phyloP scores from a whole-genome alignment of 2,888 invertebrate genomes.

The Ormyrus thymus region DNA sequence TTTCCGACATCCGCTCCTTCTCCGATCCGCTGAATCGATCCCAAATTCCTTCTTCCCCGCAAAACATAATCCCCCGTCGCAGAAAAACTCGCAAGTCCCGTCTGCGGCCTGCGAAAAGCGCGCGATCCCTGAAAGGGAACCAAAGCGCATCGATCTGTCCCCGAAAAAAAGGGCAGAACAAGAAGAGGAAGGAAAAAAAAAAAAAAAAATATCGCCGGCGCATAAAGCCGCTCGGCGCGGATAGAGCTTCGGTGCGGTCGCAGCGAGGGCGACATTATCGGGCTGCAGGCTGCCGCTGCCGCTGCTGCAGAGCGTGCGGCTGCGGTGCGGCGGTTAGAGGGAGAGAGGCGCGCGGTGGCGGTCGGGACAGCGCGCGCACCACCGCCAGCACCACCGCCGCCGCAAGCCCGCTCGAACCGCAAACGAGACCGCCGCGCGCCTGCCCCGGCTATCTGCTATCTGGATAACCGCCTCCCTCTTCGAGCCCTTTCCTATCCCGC shows the following conservation, averaged over 20 bases:
- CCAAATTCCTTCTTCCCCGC: no score
- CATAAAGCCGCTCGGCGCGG: not conserved
- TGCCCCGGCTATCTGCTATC: constrained; percentile 74
- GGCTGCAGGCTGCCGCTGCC: constrained; percentile 66
- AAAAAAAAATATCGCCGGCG: no score
- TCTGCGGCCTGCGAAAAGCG: not conserved
- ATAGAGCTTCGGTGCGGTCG: constrained; percentile 19
- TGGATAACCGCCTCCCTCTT: constrained; percentile 72
- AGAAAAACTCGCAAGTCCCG: not conserved
- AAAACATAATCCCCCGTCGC: no score
- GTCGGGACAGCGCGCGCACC: constrained; percentile 66
- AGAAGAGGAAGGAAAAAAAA: no score
- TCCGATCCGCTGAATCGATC: no score
- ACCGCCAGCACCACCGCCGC: constrained; percentile 50
- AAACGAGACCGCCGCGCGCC: constrained; percentile 73
- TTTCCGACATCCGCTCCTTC: no score
- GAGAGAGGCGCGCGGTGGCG: constrained; percentile 60
- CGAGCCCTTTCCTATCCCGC: constrained; percentile 57
- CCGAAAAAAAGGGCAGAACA: no score
- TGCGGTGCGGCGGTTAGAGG: constrained; percentile 71
- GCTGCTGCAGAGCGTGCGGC: constrained; percentile 62
- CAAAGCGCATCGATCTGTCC: no score
- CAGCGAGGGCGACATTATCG: constrained; percentile 71
- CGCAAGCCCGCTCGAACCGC: constrained; percentile 75
- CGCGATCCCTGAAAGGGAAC: no score